Conservation (phyloP, 2,797 vertebrate genomes). For the Chrosomus eos region DNA sequence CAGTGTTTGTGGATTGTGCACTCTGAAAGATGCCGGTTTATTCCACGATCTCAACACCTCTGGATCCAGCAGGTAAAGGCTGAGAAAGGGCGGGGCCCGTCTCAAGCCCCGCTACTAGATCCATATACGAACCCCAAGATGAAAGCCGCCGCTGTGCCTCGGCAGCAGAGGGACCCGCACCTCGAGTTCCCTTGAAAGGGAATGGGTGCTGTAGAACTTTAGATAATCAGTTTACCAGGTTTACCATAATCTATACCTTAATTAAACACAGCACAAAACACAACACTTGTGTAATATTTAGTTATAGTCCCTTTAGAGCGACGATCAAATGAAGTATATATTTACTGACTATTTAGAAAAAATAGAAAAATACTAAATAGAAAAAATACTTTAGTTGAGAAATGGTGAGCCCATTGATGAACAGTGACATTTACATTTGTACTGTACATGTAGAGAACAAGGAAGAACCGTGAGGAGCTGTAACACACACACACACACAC, state of each 20-base stretch:
- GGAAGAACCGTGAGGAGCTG: neutral
- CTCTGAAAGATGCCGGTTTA: no score
- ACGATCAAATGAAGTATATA: neutral
- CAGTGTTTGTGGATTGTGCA: no score
- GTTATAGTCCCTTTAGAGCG: neutral
- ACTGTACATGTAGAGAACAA: neutral
- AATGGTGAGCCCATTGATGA: neutral
- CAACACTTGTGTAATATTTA: neutral
- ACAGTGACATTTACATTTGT: neutral
- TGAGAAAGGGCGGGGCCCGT: no score
- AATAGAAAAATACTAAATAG: no score
- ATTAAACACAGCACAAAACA: neutral
- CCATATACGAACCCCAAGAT: no score
- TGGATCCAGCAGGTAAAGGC: no score
- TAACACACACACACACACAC: neutral
- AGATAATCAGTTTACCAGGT: neutral
- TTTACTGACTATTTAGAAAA: neutral
- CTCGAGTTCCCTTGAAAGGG: no score
- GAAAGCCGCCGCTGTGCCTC: no score
- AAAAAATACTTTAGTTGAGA: neutral
- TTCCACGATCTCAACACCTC: no score
- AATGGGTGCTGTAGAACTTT: neutral
- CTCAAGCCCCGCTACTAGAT: no score
- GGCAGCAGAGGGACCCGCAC: no score
- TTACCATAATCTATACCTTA: neutral